These are phyloP conservation scores for Diplodus sargus DNA, from an alignment of 2,797 vertebrate species.

Conservation along the genomic window DNA sequence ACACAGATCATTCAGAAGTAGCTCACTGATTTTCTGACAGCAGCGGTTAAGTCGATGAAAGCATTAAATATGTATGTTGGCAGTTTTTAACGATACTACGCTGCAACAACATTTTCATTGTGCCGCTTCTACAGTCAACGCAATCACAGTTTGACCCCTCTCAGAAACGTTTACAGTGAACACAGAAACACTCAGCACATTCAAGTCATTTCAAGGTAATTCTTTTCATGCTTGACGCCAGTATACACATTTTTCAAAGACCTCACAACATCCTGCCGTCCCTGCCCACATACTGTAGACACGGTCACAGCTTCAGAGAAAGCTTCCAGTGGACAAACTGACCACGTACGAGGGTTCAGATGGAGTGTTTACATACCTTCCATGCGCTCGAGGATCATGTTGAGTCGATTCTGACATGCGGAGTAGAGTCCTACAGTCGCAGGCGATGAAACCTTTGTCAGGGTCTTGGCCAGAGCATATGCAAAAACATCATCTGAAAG, in stretches of 20 bases:
- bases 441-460: conserved; percentile 88
- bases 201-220: neutral
- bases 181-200: neutral
- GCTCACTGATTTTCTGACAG: conserved; percentile 2
- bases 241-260: neutral
- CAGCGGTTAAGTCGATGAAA: neutral
- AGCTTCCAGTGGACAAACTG: neutral
- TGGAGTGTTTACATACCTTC: conserved; percentile 69
- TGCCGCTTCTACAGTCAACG: conserved; percentile 18
- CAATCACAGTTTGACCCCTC: conserved; percentile 5
- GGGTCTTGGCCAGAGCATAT: conserved; percentile 88
- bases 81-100: neutral
- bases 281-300: neutral
- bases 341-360: neutral
- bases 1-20: conserved; percentile 20
- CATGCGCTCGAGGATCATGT: conserved; percentile 79
- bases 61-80: neutral
- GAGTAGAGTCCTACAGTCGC: conserved; percentile 93
- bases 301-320: too few relatives aligned
- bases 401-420: conserved; percentile 87
- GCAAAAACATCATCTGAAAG: conserved; percentile 88
- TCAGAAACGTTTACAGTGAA: neutral
- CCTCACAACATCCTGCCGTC: neutral
- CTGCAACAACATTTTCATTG: conserved; percentile 5
- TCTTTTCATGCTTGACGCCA: neutral